phyloP scores from a whole-genome alignment of 1,140 invertebrate species.

The Lycorma delicatula region DNA sequence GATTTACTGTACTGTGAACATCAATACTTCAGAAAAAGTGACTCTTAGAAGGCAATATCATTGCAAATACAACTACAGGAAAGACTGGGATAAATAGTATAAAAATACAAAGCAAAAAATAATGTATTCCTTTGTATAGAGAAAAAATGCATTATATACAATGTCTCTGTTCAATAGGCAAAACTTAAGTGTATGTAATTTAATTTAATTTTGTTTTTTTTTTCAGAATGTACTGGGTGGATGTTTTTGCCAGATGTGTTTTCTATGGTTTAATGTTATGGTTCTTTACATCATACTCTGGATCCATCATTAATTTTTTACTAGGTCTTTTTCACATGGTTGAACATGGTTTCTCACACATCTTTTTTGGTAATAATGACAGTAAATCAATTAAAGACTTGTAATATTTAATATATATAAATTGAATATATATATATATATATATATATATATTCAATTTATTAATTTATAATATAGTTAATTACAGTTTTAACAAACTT shows the following conservation, averaged over 20 bases:
- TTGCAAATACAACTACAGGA: constrained; percentile 8
- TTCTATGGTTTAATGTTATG: constrained; percentile 40
- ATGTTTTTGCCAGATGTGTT: constrained; percentile 41
- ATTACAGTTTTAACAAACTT: too few species aligned
- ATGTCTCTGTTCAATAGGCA: neutral
- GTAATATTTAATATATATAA: too few species aligned
- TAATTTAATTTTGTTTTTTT: constrained; percentile 21
- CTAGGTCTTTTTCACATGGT: constrained; percentile 14
- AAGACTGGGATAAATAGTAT: constrained; percentile 4
- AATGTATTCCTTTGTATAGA: neutral
- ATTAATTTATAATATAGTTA: too few species aligned
- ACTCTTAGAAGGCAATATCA: constrained; percentile 6
- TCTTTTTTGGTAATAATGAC: neutral
- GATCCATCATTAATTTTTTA: neutral
- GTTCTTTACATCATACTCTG: constrained; percentile 21
- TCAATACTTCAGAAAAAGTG: too few species aligned
- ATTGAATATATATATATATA: too few species aligned
- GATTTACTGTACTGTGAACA: too few species aligned
- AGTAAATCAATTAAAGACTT: too few species aligned
- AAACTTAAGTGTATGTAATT: neutral
- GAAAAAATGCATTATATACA: neutral
- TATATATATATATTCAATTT: too few species aligned
- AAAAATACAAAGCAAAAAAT: constrained; percentile 11
- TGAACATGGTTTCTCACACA: neutral
- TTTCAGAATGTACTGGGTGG: constrained; percentile 55